Conservation (phyloP, 2,888 invertebrate genomes). For the Cheilosia impressa region DNA sequence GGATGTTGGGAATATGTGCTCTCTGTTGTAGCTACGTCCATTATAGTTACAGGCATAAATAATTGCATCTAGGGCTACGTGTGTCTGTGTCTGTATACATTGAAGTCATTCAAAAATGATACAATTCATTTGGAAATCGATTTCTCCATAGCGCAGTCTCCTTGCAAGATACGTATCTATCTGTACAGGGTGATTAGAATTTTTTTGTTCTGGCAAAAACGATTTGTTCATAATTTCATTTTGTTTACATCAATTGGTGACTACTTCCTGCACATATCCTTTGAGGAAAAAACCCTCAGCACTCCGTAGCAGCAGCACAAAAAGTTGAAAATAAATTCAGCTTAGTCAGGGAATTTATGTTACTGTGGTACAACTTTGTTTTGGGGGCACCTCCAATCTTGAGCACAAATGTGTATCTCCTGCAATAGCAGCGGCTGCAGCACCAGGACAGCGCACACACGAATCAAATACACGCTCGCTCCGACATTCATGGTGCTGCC, state of each 20-base stretch:
- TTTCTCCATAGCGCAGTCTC: not conserved
- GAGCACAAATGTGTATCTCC: conserved; percentile 26
- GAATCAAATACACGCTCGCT: conserved; percentile 6
- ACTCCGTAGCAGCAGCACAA: not conserved
- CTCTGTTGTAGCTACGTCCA: not conserved
- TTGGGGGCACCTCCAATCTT: conserved; percentile 74
- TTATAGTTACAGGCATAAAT: conserved; percentile 10
- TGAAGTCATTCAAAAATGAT: conserved; percentile 15
- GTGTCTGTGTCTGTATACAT: not conserved
- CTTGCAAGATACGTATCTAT: not conserved
- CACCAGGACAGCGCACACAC: conserved; percentile 32
- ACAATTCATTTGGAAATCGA: conserved; percentile 23
- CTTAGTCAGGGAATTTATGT: conserved; percentile 74
- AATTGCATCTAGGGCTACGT: not conserved
- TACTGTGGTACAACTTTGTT: conserved; percentile 71
- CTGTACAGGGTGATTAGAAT: not conserved
- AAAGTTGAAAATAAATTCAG: conserved; percentile 67
- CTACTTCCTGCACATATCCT: conserved; percentile 44
- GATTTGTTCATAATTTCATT: conserved; percentile 46
- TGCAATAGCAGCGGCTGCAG: not conserved
- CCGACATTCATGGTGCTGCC: conserved; percentile 9
- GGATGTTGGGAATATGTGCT: not conserved
- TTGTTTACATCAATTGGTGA: conserved; percentile 40
- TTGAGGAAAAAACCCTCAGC: not conserved
- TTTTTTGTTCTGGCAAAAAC: not conserved